phyloP scores from a whole-genome alignment of 2,888 invertebrate genomes.

The Zygothrica quintamaculata region DNA sequence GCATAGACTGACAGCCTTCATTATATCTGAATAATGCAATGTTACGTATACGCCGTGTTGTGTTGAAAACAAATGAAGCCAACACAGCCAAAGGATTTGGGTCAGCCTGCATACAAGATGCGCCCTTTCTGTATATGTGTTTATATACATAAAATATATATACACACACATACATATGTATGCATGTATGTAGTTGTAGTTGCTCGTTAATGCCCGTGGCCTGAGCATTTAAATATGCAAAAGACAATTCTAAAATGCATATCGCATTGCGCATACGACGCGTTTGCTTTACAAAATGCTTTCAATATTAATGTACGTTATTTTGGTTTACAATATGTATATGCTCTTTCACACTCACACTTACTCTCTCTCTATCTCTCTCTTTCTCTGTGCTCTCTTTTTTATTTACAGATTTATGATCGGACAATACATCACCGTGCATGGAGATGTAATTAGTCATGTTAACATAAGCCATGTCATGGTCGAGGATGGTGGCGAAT shows the following conservation, averaged over 20 bases:
- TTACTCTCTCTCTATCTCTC: conserved; percentile 13
- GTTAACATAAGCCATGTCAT: conserved; percentile 92
- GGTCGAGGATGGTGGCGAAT: conserved; percentile 92
- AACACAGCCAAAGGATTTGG: conserved; percentile 71
- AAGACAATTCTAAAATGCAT: conserved; percentile 58
- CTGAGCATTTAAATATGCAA: conserved; percentile 61
- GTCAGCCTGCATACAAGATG: conserved; percentile 72
- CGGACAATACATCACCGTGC: conserved; percentile 90
- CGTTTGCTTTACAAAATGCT: conserved; percentile 48
- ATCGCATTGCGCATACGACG: conserved; percentile 62
- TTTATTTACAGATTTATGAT: conserved; percentile 88
- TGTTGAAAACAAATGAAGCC: conserved; percentile 73
- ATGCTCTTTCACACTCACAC: conserved; percentile 5
- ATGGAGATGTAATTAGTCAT: conserved; percentile 93
- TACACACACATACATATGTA: conserved; percentile 13
- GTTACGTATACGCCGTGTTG: conserved; percentile 60
- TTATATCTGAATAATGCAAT: conserved; percentile 72
- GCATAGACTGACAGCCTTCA: conserved; percentile 65
- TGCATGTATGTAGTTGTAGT: conserved; percentile 20
- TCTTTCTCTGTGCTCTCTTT: neutral
- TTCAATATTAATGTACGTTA: conserved; percentile 65
- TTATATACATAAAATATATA: conserved; percentile 13
- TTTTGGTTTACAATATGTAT: conserved; percentile 2
- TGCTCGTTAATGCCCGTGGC: conserved; percentile 59
- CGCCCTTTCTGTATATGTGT: conserved; percentile 37